These are phyloP conservation scores for Siphamia tubifer DNA, from an alignment of 2,113 vertebrate species.

Conservation along the genomic window DNA sequence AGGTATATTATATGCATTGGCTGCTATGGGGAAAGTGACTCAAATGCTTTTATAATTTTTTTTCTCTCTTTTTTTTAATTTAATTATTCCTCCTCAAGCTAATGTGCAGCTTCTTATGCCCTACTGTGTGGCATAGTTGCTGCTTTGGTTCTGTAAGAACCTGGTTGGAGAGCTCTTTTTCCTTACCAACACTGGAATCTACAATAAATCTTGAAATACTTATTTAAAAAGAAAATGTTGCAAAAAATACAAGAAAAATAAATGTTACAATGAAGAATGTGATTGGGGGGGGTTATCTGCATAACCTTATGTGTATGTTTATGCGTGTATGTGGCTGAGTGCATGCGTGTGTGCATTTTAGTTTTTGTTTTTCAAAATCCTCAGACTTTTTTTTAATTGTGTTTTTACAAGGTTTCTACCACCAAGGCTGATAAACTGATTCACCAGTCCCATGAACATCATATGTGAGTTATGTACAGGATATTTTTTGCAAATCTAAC, in stretches of 20 bases:
- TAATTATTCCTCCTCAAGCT: constrained; percentile 71
- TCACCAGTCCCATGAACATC: constrained; percentile 38
- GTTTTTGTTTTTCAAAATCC: constrained; percentile 70
- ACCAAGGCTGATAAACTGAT: constrained; percentile 50
- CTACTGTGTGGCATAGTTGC: constrained; percentile 65
- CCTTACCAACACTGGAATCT: constrained; percentile 80
- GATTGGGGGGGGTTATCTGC: constrained; percentile 56
- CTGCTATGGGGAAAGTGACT: constrained; percentile 84
- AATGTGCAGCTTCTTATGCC: constrained; percentile 75
- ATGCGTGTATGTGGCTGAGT: constrained; percentile 60
- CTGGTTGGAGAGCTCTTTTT: constrained; percentile 55
- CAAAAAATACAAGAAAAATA: constrained; percentile 63
- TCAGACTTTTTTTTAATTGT: constrained; percentile 64
- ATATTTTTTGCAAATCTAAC: constrained; percentile 14
- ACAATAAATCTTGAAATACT: constrained; percentile 69
- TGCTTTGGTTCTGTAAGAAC: constrained; percentile 74
- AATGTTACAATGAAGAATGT: constrained; percentile 80
- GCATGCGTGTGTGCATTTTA: constrained; percentile 61
- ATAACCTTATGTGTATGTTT: constrained; percentile 60
- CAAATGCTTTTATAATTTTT: constrained; percentile 63
- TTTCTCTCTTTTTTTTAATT: constrained; percentile 58
- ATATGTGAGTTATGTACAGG: constrained; percentile 50
- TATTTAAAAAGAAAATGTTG: constrained; percentile 63
- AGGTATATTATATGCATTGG: constrained; percentile 84
- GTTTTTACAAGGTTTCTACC: constrained; percentile 48